A percentile compares a stretch with the other conserved stretches of the same genome.
These are phyloP conservation scores for Xenopus borealis DNA, from an alignment of 2,113 vertebrate species.

Conservation along the genomic window DNA sequence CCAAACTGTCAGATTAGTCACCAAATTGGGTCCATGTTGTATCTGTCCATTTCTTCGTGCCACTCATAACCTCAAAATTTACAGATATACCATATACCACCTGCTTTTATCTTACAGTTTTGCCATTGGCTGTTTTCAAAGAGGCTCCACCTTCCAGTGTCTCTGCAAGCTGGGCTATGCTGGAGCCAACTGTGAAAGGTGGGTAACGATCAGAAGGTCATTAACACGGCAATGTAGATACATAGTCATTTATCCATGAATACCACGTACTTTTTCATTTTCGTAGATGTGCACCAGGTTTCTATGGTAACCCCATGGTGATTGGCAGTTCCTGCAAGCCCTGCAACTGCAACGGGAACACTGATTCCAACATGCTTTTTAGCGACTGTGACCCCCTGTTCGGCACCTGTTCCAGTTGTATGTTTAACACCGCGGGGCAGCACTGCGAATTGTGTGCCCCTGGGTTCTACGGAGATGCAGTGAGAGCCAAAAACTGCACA, in stretches of 20 bases:
- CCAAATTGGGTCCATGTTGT: no score
- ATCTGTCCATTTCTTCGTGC: no score
- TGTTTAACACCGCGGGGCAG: conserved; percentile 78
- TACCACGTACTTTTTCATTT: rapidly evolving
- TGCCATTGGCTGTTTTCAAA: conserved; percentile 78
- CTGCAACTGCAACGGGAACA: conserved; percentile 85
- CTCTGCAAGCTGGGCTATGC: conserved; percentile 86
- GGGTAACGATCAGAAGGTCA: conserved; percentile 29
- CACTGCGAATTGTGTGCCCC: conserved; percentile 79
- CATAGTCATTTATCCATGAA: no score
- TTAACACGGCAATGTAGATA: no score
- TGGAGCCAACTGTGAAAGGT: conserved; percentile 87
- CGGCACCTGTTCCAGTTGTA: conserved; percentile 81
- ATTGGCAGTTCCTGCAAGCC: conserved; percentile 88
- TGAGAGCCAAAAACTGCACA: conserved; percentile 85
- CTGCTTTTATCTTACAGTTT: conserved; percentile 68
- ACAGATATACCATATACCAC: no score
- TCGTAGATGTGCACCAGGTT: conserved; percentile 88
- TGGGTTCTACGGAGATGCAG: conserved; percentile 81
- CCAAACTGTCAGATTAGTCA: no score
- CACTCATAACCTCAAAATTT: no score
- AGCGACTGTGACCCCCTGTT: conserved; percentile 88
- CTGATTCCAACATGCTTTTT: conserved; percentile 94
- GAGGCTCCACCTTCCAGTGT: conserved; percentile 73
- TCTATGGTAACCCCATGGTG: conserved; percentile 91